Percentiles rank a stretch among this genome's conserved stretches.
These are phyloP conservation scores for Meghimatium bilineatum DNA, from an alignment of 2,888 invertebrate species.

Conservation along the genomic window DNA sequence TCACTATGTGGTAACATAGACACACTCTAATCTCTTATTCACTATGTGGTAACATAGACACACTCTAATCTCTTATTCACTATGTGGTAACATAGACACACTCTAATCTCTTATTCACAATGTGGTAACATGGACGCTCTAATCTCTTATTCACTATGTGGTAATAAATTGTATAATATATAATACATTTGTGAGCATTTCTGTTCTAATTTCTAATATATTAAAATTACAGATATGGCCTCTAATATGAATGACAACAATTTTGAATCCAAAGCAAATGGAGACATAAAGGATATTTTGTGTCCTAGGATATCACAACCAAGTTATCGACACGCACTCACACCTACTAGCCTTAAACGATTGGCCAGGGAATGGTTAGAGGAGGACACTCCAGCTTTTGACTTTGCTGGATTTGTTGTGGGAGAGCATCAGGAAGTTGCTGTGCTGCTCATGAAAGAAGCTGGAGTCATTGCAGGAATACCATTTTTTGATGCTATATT, in stretches of 20 bases:
- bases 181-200: not conserved
- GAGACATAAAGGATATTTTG: not conserved
- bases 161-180: no score
- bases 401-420: conserved; percentile 76
- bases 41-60: no score
- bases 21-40: no score
- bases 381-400: conserved; percentile 76
- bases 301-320: conserved; percentile 58
- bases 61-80: no score
- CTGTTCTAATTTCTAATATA: not conserved
- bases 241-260: not conserved
- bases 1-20: no score
- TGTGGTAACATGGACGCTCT: no score
- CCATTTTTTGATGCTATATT: conserved; percentile 78
- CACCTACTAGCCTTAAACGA: conserved; percentile 71
- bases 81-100: no score
- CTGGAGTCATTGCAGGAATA: conserved; percentile 76
- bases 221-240: not conserved
- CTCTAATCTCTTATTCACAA: no score
- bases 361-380: conserved; percentile 72
- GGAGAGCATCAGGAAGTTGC: conserved; percentile 73
- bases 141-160: no score
- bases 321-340: conserved; percentile 68
- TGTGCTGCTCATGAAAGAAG: conserved; percentile 69
- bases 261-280: not conserved